Conservation (phyloP, 1,140 invertebrate genomes). For the Drosophila nasuta region DNA sequence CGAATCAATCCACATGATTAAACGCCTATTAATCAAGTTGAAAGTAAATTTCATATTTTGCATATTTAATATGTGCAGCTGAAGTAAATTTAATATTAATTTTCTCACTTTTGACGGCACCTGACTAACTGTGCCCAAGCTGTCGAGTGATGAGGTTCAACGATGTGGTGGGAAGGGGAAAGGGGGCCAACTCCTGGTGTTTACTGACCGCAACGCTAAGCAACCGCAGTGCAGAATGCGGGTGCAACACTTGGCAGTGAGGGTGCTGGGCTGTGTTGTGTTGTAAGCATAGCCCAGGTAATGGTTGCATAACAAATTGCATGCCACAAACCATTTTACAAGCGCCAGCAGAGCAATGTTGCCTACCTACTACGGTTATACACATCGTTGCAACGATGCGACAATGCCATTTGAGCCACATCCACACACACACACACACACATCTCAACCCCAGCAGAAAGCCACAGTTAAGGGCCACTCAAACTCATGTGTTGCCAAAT, state of each 20-base stretch:
- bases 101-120: conserved; percentile 9
- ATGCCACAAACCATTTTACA: conserved; percentile 75
- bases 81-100: conserved; percentile 21
- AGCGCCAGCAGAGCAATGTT: conserved; percentile 67
- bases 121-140: conserved; percentile 27
- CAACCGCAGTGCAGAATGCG: conserved; percentile 62
- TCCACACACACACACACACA: conserved; percentile 22
- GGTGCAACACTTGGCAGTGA: conserved; percentile 31
- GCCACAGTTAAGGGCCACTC: conserved; percentile 31
- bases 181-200: not conserved
- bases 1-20: not conserved
- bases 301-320: conserved; percentile 77
- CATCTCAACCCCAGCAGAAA: conserved; percentile 21
- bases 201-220: conserved; percentile 71
- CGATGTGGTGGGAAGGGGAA: not conserved
- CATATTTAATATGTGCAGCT: not conserved
- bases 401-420: conserved; percentile 47
- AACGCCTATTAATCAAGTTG: conserved; percentile 2
- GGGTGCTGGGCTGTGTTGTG: not conserved
- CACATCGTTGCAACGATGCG: conserved; percentile 42
- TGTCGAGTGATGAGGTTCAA: no score
- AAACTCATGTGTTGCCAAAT: conserved; percentile 72
- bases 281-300: conserved; percentile 13
- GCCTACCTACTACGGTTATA: conserved; percentile 17
- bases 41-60: not conserved